These are phyloP conservation scores for Abrostola triplasia DNA, from an alignment of 2,888 invertebrate genomes.

Conservation along the genomic window DNA sequence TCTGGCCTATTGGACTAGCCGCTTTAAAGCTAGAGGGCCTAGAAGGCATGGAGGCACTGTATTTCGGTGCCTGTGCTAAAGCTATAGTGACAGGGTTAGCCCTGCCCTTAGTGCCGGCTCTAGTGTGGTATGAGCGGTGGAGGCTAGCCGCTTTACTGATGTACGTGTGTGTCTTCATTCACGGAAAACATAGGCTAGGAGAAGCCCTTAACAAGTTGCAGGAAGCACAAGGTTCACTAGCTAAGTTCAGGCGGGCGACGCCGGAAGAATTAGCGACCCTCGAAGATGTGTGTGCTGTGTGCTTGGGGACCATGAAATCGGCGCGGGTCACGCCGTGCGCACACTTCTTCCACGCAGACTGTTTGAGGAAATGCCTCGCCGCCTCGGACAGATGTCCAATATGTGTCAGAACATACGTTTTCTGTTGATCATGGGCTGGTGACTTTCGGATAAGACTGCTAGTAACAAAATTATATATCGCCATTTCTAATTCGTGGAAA, in stretches of 20 bases:
- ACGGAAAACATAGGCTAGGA: constrained; percentile 89
- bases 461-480: constrained; percentile 46
- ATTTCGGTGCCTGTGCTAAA: constrained; percentile 90
- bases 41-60: constrained; percentile 92
- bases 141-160: constrained; percentile 88
- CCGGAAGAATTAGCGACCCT: constrained; percentile 90
- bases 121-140: constrained; percentile 88
- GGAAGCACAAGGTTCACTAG: constrained; percentile 89
- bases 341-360: constrained; percentile 94
- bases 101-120: constrained; percentile 86
- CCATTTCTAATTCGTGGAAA: constrained; percentile 46
- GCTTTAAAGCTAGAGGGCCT: constrained; percentile 89
- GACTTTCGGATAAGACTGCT: constrained; percentile 73
- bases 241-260: constrained; percentile 90
- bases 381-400: constrained; percentile 92
- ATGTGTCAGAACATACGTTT: constrained; percentile 91
- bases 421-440: constrained; percentile 74
- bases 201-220: constrained; percentile 87
- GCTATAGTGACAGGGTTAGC: constrained; percentile 89
- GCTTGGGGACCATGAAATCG: constrained; percentile 91
- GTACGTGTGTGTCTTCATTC: constrained; percentile 91
- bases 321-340: constrained; percentile 94
- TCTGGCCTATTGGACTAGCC: constrained; percentile 89
- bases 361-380: constrained; percentile 92
- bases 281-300: constrained; percentile 94